Evolutionary conservation across 2,113 vertebrate genomes (phyloP), one percentile per base, ranked within the genome.

Genomic region (Melospiza georgiana): DNA sequence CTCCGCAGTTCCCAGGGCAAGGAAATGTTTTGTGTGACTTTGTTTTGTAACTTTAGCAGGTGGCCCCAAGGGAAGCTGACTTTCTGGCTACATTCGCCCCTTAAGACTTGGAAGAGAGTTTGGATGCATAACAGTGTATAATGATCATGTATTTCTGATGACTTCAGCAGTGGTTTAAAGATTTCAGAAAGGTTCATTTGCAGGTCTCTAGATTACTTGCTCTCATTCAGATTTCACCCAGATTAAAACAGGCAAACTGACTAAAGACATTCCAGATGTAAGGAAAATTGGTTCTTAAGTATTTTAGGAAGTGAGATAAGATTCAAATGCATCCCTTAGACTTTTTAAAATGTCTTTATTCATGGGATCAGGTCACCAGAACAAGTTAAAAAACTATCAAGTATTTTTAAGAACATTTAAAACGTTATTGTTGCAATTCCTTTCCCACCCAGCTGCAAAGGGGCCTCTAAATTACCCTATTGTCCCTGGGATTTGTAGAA

Each of bases 401-500:
- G 37, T 4, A 17, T 75, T 69, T 88, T 86, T 5, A 91, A 75
- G 46, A 74, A 37, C 57, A 84, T 83, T 87, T 87, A 35, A 87
- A 85, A 66, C 27, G 25, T 84, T 84, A 54, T 59, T 75, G n/a
- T 82, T 85, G 77, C 82, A 59, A 62, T 69, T 81, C 43, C 55
- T 95, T 94, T 95, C 75, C 59, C 67, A 90, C 21, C 39, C 80
- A 87, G 91, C 84, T 81, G 66, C 79, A 79, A 75, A 87, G 48
- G n/a, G 84, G 52, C 88, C 92, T 79, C 84, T 75, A 81, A 86
- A 76, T 95, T 82, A 79, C 84, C 20, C 14, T 65, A 52, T 61
- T 75, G 80, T 94, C 77, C 51, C 12, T 41, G 77, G 78, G 58
- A 94, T 82, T 93, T 65, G 48, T 55, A 73, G 43, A 94, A 54